Percentiles rank a stretch among this genome's conserved stretches.
Evolutionary conservation across 2,797 vertebrate species (phyloP).

Genomic region (Macroramphosus scolopax): DNA sequence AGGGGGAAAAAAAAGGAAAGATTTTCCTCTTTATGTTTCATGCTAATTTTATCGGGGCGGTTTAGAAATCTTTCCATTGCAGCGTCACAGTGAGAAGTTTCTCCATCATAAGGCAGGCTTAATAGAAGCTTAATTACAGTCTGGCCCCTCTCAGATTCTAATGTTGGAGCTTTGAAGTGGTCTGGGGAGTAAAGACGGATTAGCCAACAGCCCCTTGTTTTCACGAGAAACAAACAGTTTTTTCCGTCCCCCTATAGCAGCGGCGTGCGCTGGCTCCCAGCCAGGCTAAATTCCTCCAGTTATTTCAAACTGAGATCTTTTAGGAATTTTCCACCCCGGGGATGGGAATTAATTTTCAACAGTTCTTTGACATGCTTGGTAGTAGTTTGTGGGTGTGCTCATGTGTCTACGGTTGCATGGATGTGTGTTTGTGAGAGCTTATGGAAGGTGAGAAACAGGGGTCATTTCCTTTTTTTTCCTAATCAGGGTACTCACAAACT

Average conservation of each 20-base stretch:
- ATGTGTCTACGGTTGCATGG: slow-evolving; percentile 20
- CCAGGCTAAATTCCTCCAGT: slow-evolving; percentile 79
- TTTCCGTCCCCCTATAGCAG: slow-evolving; percentile 71
- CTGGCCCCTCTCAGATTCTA: slow-evolving; percentile 72
- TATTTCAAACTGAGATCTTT: slow-evolving; percentile 79
- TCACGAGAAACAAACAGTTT: slow-evolving; percentile 77
- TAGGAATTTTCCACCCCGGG: slow-evolving; percentile 80
- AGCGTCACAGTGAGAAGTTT: slow-evolving; percentile 74
- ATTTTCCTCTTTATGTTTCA: slow-evolving; percentile 49
- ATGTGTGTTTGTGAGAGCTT: slow-evolving; percentile 20
- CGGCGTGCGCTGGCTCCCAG: slow-evolving; percentile 66
- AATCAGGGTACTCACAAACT: slow-evolving; percentile 19
- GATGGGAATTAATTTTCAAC: slow-evolving; percentile 76
- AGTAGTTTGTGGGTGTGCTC: slow-evolving; percentile 47
- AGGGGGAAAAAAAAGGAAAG: not conserved
- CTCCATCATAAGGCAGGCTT: slow-evolving; percentile 75
- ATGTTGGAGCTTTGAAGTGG: slow-evolving; percentile 78
- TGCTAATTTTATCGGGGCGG: slow-evolving; percentile 53
- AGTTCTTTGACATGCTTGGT: slow-evolving; percentile 63
- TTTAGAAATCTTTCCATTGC: slow-evolving; percentile 77
- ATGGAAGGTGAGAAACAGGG: slow-evolving; percentile 19
- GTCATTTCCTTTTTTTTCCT: slow-evolving; percentile 27
- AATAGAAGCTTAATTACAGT: slow-evolving; percentile 79
- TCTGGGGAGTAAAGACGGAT: slow-evolving; percentile 74
- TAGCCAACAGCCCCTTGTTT: slow-evolving; percentile 70